These are phyloP conservation scores for Loriculus beryllinus DNA, from an alignment of 2,797 vertebrate species.

Conservation along the genomic window DNA sequence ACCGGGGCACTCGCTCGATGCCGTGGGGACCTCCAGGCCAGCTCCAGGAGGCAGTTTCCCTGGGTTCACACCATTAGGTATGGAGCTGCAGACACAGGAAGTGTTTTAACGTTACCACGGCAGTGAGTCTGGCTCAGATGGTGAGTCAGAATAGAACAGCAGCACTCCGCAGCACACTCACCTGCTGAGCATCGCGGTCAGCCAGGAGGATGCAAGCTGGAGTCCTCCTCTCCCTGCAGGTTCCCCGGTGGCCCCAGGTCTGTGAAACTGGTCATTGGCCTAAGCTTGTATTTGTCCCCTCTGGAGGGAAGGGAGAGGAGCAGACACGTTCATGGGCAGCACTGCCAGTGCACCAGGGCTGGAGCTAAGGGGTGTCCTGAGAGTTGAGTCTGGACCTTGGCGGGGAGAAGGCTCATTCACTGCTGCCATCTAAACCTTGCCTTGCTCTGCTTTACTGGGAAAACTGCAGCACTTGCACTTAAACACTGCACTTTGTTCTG, in stretches of 20 bases:
- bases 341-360: neutral
- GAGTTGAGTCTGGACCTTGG: neutral
- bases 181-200: neutral
- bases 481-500: neutral
- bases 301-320: neutral
- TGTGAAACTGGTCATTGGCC: accelerated
- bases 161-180: neutral
- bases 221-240: neutral
- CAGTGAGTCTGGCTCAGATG: slow-evolving; percentile 68
- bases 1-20: accelerated
- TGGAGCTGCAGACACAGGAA: slow-evolving; percentile 37
- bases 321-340: accelerated
- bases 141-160: slow-evolving; percentile 64
- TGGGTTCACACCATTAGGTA: slow-evolving; percentile 57
- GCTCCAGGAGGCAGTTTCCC: slow-evolving; percentile 51
- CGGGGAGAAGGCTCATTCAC: neutral
- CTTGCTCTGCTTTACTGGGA: neutral
- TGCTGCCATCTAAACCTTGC: neutral
- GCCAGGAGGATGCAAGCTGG: neutral
- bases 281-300: neutral
- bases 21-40: neutral
- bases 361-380: neutral
- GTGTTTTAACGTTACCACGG: slow-evolving; percentile 76
- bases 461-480: neutral
- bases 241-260: neutral